Conservation (phyloP, 2,797 vertebrate species). For the Sphaeramia orbicularis region DNA sequence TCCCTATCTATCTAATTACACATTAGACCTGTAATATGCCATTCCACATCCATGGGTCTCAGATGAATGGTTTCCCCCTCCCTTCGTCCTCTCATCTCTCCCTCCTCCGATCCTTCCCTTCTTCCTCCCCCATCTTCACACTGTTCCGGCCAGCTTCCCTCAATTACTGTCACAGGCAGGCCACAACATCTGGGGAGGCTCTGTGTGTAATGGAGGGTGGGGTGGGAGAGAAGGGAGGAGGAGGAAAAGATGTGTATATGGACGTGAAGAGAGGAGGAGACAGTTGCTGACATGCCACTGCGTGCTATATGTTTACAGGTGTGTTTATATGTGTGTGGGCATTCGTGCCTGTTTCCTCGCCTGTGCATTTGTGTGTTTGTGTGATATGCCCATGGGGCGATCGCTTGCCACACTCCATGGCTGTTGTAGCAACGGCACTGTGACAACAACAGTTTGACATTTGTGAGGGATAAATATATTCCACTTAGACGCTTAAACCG, state of each 20-base stretch:
- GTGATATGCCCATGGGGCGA: conserved; percentile 65
- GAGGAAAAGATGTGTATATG: conserved; percentile 61
- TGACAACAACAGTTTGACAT: conserved; percentile 67
- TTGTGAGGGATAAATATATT: conserved; percentile 73
- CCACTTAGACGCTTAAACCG: conserved; percentile 54
- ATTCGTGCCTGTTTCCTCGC: conserved; percentile 37
- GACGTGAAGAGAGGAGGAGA: conserved; percentile 74
- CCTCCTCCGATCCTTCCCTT: conserved; percentile 50
- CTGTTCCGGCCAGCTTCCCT: conserved; percentile 86
- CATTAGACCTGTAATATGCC: conserved; percentile 88
- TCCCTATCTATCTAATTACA: conserved; percentile 88
- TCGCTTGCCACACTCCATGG: conserved; percentile 54
- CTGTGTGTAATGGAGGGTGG: conserved; percentile 44
- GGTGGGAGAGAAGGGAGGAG: conserved; percentile 14
- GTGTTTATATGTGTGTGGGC: conserved; percentile 58
- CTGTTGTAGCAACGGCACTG: conserved; percentile 55
- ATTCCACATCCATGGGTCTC: conserved; percentile 86
- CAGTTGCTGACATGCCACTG: conserved; percentile 65
- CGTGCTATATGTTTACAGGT: conserved; percentile 74
- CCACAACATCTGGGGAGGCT: conserved; percentile 73
- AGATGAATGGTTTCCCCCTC: conserved; percentile 82
- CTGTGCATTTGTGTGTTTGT: conserved; percentile 41
- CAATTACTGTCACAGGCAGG: conserved; percentile 85
- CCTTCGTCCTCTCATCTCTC: conserved; percentile 66
- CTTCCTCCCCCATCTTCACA: conserved; percentile 65